phyloP scores from a whole-genome alignment of 2,113 vertebrate species.

The Geococcyx californianus region DNA sequence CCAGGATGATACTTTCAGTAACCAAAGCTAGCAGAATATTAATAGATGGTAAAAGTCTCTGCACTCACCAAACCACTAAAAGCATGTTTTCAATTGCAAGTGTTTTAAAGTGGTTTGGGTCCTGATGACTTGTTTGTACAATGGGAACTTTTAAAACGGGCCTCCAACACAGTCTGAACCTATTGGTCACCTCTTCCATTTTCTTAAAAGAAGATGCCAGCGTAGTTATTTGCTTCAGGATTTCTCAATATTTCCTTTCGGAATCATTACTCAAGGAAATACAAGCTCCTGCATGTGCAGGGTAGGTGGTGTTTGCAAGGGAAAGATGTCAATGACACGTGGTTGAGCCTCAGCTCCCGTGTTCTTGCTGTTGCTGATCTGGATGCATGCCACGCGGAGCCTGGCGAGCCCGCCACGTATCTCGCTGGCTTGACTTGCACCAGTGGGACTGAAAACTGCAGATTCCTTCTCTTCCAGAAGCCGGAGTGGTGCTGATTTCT shows the following conservation, averaged over 20 bases:
- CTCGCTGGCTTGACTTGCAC: background rate
- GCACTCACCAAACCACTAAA: constrained; percentile 74
- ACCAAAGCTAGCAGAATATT: constrained; percentile 67
- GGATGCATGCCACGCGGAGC: accelerated
- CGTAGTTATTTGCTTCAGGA: background rate
- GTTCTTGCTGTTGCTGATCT: background rate
- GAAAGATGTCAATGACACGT: background rate
- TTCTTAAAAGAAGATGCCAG: background rate
- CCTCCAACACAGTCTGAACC: constrained; percentile 23
- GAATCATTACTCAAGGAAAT: background rate
- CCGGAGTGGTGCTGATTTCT: background rate
- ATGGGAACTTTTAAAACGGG: constrained; percentile 63
- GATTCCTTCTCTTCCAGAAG: background rate
- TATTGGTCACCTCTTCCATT: constrained; percentile 37
- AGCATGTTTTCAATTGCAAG: constrained; percentile 67
- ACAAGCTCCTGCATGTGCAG: background rate
- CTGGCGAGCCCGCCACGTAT: background rate
- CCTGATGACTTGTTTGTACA: constrained; percentile 75
- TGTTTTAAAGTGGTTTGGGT: constrained; percentile 72
- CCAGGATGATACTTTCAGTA: constrained; percentile 69
- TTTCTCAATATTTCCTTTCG: background rate
- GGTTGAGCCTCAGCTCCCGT: background rate
- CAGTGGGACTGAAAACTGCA: background rate
- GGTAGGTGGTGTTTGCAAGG: background rate
- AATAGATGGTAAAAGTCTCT: constrained; percentile 68